Evolutionary conservation across 2,888 invertebrate species (phyloP).

Genomic region (Caenorhabditis angaria): DNA sequence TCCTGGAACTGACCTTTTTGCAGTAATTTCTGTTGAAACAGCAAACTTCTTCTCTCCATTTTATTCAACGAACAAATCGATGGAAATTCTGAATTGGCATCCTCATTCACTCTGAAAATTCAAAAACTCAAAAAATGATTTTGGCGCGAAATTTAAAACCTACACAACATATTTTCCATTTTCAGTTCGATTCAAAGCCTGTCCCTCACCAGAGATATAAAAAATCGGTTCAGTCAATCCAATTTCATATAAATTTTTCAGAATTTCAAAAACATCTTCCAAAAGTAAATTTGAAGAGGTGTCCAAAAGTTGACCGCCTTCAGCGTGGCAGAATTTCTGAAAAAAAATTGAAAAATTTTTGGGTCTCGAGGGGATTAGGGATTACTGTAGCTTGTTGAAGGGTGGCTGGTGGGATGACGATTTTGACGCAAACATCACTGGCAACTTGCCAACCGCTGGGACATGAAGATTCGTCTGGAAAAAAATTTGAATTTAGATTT

Average conservation of each 20-base stretch:
- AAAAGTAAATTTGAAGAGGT: constrained; percentile 12
- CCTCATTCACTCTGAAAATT: constrained; percentile 39
- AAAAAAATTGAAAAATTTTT: too few relatives aligned
- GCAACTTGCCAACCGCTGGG: constrained; percentile 57
- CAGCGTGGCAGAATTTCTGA: constrained; percentile 30
- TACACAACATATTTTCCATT: constrained; percentile 44
- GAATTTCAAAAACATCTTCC: constrained; percentile 36
- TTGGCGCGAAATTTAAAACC: constrained; percentile 8
- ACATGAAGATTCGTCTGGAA: constrained; percentile 57
- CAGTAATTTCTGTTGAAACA: constrained; percentile 55
- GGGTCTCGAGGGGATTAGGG: not conserved
- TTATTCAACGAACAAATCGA: constrained; percentile 56
- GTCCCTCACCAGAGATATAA: constrained; percentile 33
- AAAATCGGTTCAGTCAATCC: constrained; percentile 39
- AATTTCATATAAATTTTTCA: constrained; percentile 28
- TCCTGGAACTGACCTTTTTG: constrained; percentile 38
- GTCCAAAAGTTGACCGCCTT: constrained; percentile 40
- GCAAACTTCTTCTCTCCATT: constrained; percentile 44
- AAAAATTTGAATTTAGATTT: too few relatives aligned
- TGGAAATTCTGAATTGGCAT: constrained; percentile 49
- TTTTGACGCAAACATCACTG: constrained; percentile 52
- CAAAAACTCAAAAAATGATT: not conserved
- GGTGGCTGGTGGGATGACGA: constrained; percentile 42
- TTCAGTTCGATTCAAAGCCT: constrained; percentile 35
- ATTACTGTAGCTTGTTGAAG: constrained; percentile 43